Evolutionary conservation across 2,888 invertebrate genomes (phyloP).

Genomic region (Agelastica alni): DNA sequence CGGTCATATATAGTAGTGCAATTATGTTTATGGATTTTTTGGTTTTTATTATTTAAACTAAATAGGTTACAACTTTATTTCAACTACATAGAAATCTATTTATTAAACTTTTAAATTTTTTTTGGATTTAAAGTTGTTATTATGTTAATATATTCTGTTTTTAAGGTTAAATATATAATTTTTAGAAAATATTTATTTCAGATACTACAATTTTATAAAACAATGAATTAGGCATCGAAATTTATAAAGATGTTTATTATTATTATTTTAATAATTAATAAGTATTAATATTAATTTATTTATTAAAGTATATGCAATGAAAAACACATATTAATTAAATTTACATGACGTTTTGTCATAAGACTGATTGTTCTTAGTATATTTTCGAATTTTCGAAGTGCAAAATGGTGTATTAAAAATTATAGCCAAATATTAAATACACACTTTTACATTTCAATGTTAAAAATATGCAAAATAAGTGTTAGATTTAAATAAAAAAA

Average conservation of each 20-base stretch:
- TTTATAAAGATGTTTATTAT: too few species aligned
- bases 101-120: too few species aligned
- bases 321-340: too few species aligned
- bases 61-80: too few species aligned
- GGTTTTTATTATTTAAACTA: too few species aligned
- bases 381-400: constrained; percentile 28
- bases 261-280: not conserved
- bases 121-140: too few species aligned
- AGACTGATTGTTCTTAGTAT: constrained; percentile 46
- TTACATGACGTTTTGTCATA: constrained; percentile 41
- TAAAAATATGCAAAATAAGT: constrained; percentile 6
- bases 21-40: constrained; percentile 35
- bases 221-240: constrained; percentile 39
- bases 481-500: constrained; percentile 20
- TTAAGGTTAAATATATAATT: not conserved
- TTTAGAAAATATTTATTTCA: not conserved
- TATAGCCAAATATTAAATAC: not conserved
- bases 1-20: constrained; percentile 31
- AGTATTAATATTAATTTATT: constrained; percentile 17
- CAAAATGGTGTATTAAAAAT: not conserved
- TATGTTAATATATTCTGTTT: too few species aligned
- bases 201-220: constrained; percentile 25
- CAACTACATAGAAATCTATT: too few species aligned
- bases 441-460: constrained; percentile 4
- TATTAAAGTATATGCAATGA: too few species aligned